Evolutionary conservation across 2,888 invertebrate genomes (phyloP).

Genomic region (Pheosia tremula): DNA sequence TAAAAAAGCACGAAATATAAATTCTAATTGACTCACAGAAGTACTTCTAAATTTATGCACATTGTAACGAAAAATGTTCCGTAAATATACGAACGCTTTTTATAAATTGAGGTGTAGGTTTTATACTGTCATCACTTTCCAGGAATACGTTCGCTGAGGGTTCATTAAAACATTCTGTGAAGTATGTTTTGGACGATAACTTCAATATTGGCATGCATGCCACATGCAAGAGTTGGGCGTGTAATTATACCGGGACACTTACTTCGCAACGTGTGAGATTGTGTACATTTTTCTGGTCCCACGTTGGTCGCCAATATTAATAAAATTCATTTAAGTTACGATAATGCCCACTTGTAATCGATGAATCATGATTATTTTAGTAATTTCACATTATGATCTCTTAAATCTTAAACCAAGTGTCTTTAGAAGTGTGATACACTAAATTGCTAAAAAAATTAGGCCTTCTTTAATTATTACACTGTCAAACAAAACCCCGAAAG

Average conservation of each 20-base stretch:
- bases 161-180: slow-evolving; percentile 42
- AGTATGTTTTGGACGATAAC: slow-evolving; percentile 47
- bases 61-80: too few relatives aligned
- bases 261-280: slow-evolving; percentile 32
- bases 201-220: slow-evolving; percentile 55
- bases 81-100: too few relatives aligned
- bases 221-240: slow-evolving; percentile 46
- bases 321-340: slow-evolving; percentile 3
- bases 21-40: background rate
- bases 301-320: slow-evolving; percentile 23
- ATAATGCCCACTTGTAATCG: background rate
- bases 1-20: background rate
- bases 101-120: too few relatives aligned
- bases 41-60: too few relatives aligned
- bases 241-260: slow-evolving; percentile 51
- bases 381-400: too few relatives aligned
- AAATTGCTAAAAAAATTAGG: too few relatives aligned
- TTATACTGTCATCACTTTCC: too few relatives aligned
- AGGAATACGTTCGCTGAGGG: too few relatives aligned
- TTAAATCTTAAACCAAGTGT: too few relatives aligned
- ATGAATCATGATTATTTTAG: background rate
- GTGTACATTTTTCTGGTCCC: slow-evolving; percentile 17
- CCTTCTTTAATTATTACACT: too few relatives aligned
- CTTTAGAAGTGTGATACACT: too few relatives aligned
- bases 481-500: too few relatives aligned